A percentile compares a stretch with the other conserved stretches of the same genome.
Evolutionary conservation across 2,888 invertebrate genomes (phyloP).

Genomic region (Eupsilia transversa): DNA sequence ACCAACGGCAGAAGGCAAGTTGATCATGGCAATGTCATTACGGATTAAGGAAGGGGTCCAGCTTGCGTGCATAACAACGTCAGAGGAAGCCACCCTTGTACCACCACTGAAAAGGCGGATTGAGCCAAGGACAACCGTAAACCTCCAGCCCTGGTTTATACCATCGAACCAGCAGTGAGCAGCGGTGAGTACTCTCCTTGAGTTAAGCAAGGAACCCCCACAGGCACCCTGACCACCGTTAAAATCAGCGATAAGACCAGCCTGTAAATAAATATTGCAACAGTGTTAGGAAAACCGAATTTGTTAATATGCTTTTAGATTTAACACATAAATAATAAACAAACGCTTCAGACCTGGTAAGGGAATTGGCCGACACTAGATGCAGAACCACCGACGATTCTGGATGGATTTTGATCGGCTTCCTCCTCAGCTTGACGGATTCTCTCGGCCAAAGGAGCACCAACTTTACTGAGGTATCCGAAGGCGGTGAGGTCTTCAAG

Average conservation of each 20-base stretch:
- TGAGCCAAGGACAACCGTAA: constrained; percentile 44
- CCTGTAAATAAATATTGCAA: constrained; percentile 49
- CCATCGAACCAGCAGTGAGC: constrained; percentile 44
- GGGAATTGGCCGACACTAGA: constrained; percentile 63
- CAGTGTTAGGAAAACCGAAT: neutral
- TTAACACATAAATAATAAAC: neutral
- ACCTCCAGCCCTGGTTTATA: constrained; percentile 24
- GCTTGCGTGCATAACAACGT: constrained; percentile 70
- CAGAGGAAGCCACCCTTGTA: constrained; percentile 58
- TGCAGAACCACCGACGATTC: constrained; percentile 66
- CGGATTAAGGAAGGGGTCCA: constrained; percentile 72
- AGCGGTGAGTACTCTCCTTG: constrained; percentile 72
- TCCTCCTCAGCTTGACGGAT: constrained; percentile 63
- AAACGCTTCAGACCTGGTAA: constrained; percentile 61
- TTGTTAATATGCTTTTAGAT: neutral
- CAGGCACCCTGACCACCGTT: constrained; percentile 62
- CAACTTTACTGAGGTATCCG: constrained; percentile 64
- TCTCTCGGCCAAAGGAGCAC: constrained; percentile 62
- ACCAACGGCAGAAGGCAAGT: constrained; percentile 59
- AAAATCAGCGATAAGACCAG: constrained; percentile 61
- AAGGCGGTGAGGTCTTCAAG: constrained; percentile 62
- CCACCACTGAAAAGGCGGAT: constrained; percentile 32
- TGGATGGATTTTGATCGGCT: constrained; percentile 37
- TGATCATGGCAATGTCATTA: constrained; percentile 78
- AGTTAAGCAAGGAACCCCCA: constrained; percentile 75